Percentiles rank a stretch among this genome's conserved stretches.
Evolutionary conservation across 2,888 invertebrate species (phyloP).

Genomic region (Bhutanitis thaidina): DNA sequence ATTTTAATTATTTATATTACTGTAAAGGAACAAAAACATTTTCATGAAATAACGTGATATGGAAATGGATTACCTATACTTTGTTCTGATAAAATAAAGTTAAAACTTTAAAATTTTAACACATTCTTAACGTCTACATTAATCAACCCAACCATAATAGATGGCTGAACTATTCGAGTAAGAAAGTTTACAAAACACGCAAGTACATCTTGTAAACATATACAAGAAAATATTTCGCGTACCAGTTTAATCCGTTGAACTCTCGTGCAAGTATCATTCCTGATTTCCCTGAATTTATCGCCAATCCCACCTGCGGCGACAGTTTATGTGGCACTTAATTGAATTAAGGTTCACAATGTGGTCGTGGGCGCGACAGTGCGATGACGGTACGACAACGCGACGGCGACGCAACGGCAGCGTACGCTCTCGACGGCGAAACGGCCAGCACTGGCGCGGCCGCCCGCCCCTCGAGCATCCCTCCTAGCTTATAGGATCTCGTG

Average conservation of each 20-base stretch:
- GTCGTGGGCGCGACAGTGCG: constrained; percentile 27
- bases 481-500: constrained; percentile 34
- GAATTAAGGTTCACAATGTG: constrained; percentile 50
- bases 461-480: constrained; percentile 53
- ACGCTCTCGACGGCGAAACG: constrained; percentile 63
- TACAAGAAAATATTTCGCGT: constrained; percentile 39
- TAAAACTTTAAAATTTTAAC: background rate
- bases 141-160: too few relatives aligned
- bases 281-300: constrained; percentile 42
- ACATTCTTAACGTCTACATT: background rate
- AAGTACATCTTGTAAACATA: constrained; percentile 16
- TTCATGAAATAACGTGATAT: background rate
- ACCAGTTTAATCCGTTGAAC: constrained; percentile 46
- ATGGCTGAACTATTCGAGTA: background rate
- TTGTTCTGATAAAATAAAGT: background rate
- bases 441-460: constrained; percentile 60
- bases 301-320: constrained; percentile 48
- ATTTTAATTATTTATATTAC: too few relatives aligned
- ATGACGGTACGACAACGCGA: constrained; percentile 32
- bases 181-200: constrained; percentile 10
- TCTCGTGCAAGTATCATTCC: constrained; percentile 43
- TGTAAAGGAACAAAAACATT: background rate
- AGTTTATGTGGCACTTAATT: constrained; percentile 71
- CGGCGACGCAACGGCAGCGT: constrained; percentile 44
- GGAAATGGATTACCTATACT: background rate